These are phyloP conservation scores for Urocitellus parryii DNA, from an alignment of 2,113 vertebrate species.

Conservation along the genomic window DNA sequence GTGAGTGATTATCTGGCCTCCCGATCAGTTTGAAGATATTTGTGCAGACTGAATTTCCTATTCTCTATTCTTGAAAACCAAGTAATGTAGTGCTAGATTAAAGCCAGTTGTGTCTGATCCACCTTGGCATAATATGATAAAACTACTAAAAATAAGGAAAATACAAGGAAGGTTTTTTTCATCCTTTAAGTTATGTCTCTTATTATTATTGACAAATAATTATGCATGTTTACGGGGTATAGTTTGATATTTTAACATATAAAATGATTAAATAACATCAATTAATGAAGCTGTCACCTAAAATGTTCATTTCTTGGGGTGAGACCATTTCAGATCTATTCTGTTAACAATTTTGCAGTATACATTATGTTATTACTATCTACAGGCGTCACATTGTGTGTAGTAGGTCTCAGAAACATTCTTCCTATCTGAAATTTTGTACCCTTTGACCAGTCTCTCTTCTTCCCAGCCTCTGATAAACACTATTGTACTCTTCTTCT, in stretches of 20 bases:
- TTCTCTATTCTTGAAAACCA: background rate
- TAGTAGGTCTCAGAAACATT: background rate
- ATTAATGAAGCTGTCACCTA: background rate
- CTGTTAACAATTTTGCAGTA: background rate
- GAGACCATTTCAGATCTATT: background rate
- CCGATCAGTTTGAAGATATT: background rate
- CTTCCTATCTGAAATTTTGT: background rate
- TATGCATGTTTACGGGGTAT: background rate
- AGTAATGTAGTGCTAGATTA: background rate
- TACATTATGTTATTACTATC: background rate
- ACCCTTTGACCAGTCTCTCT: background rate
- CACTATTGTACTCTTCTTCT: background rate
- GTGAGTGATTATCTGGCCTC: background rate
- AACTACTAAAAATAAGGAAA: slow-evolving; percentile 9
- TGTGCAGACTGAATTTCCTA: background rate
- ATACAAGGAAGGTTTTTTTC: background rate
- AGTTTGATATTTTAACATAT: background rate
- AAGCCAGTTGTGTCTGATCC: background rate
- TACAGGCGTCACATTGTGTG: background rate
- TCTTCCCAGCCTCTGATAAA: background rate
- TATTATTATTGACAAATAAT: background rate
- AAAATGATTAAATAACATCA: background rate
- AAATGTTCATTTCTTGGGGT: background rate
- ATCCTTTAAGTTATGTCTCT: background rate
- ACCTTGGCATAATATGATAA: background rate